Percentiles rank a stretch among this genome's conserved stretches.
Evolutionary conservation across 2,113 vertebrate species (phyloP).

Genomic region (Neofelis nebulosa): DNA sequence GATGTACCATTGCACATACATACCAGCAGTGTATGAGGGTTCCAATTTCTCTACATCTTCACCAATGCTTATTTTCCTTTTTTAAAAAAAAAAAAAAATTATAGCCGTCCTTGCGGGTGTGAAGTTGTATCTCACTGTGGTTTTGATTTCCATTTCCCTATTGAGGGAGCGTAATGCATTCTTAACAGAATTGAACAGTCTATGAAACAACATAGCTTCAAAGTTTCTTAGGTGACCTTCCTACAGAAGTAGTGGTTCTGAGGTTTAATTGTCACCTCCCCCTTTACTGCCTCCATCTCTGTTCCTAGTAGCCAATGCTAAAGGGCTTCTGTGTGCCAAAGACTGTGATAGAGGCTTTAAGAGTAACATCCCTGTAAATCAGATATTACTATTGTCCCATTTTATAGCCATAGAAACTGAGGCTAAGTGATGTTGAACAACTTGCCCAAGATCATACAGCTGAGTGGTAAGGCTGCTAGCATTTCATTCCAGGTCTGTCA

Average conservation of each 20-base stretch:
- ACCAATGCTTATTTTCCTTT: neutral
- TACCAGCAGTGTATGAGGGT: neutral
- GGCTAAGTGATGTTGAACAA: neutral
- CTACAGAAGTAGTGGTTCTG: neutral
- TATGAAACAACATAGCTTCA: neutral
- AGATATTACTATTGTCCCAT: neutral
- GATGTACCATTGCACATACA: neutral
- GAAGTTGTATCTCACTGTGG: neutral
- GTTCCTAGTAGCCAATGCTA: neutral
- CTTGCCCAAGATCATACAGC: neutral
- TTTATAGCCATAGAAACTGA: neutral
- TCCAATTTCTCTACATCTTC: neutral
- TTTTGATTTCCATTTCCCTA: conserved; percentile 44
- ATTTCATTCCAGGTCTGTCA: neutral
- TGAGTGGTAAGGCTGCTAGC: neutral
- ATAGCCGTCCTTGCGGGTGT: neutral
- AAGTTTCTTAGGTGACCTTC: neutral
- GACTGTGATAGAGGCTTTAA: neutral
- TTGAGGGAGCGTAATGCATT: neutral
- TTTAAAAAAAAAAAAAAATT: neutral
- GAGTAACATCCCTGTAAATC: neutral
- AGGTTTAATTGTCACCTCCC: neutral
- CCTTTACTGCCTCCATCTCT: neutral
- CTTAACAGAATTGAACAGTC: neutral
- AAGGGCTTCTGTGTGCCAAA: neutral